Percentiles rank a stretch among this genome's conserved stretches.
Conservation (phyloP, 1,140 invertebrate genomes). For the Lethrus apterus region DNA sequence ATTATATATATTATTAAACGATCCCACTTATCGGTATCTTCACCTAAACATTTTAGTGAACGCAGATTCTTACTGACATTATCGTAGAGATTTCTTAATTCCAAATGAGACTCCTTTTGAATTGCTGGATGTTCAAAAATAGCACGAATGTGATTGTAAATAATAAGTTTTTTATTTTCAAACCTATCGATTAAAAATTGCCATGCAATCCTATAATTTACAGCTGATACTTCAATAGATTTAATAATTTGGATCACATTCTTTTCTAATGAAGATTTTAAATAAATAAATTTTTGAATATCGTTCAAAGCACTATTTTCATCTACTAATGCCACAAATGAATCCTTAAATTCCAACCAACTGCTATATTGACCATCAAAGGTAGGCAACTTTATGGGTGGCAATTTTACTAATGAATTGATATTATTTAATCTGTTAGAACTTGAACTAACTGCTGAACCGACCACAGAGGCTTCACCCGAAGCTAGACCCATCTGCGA, state of each 20-base stretch:
- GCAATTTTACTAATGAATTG: background rate
- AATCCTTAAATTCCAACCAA: conserved; percentile 5
- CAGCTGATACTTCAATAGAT: background rate
- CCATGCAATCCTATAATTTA: conserved; percentile 8
- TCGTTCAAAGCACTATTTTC: background rate
- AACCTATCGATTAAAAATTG: conserved; percentile 8
- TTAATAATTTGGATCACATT: background rate
- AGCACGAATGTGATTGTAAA: background rate
- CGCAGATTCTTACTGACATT: background rate
- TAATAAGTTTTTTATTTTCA: conserved; percentile 13
- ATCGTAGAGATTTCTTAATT: conserved; percentile 8
- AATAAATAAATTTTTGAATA: conserved; percentile 12
- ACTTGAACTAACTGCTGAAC: too few relatives aligned
- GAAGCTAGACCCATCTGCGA: too few relatives aligned
- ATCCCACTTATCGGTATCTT: conserved; percentile 5
- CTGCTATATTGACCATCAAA: conserved; percentile 9
- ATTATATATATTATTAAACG: conserved; percentile 10
- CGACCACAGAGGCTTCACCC: too few relatives aligned
- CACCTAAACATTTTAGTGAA: conserved; percentile 1
- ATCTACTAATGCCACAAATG: conserved; percentile 6
- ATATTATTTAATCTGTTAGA: too few relatives aligned
- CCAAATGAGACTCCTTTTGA: conserved; percentile 7
- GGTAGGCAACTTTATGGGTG: background rate
- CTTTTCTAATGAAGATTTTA: background rate
- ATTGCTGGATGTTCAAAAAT: conserved; percentile 9